A percentile compares a stretch with the other conserved stretches of the same genome.
These are phyloP conservation scores for Meloidogyne floridensis DNA, from an alignment of 1,140 invertebrate species.

Conservation along the genomic window DNA sequence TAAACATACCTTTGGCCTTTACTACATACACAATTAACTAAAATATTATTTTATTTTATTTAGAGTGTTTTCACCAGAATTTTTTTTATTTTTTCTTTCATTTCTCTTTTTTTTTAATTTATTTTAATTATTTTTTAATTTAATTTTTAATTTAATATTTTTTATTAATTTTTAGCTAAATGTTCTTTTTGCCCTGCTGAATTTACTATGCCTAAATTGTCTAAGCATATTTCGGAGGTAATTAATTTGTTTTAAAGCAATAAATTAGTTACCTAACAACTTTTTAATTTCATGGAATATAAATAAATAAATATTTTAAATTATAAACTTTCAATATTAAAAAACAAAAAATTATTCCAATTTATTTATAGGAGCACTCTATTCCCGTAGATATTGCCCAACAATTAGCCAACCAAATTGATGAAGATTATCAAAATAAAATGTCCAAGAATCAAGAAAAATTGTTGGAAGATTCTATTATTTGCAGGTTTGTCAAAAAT, in stretches of 20 bases:
- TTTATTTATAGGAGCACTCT: slow-evolving; percentile 20
- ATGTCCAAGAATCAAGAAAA: background rate
- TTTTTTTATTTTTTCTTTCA: too few species aligned
- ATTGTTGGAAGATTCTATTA: background rate
- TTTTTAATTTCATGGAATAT: too few species aligned
- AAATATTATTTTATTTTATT: too few species aligned
- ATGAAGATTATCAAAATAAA: background rate
- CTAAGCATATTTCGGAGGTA: slow-evolving; percentile 1
- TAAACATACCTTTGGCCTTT: background rate
- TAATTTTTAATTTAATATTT: background rate
- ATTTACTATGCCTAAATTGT: background rate
- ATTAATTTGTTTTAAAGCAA: too few species aligned
- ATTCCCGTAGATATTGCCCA: slow-evolving; percentile 20
- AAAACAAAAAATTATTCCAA: background rate
- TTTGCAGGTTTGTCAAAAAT: background rate
- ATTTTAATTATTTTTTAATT: background rate
- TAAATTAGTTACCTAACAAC: too few species aligned
- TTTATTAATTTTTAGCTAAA: background rate
- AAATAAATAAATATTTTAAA: too few species aligned
- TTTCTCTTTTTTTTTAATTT: background rate
- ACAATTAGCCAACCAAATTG: background rate
- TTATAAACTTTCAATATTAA: background rate
- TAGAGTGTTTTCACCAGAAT: too few species aligned
- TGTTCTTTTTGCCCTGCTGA: background rate
- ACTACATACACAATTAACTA: background rate